Evolutionary conservation across 2,888 invertebrate genomes (phyloP).

Genomic region (Andricus quercusramuli): DNA sequence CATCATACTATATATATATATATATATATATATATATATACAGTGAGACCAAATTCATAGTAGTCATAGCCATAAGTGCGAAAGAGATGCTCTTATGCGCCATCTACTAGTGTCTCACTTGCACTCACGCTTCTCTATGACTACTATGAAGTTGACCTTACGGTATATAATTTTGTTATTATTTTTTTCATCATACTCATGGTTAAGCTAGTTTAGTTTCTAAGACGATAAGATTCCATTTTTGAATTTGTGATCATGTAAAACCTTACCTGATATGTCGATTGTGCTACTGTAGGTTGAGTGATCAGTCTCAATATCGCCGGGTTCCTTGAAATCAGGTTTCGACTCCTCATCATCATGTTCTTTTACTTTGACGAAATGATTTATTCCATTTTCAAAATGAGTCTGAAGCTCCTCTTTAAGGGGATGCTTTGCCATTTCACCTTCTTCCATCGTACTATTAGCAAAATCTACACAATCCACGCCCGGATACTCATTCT

Average conservation of each 20-base stretch:
- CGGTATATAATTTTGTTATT: too few relatives aligned
- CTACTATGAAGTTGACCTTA: too few relatives aligned
- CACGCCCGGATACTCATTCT: slow-evolving; percentile 25
- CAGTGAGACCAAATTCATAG: too few relatives aligned
- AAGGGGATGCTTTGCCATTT: neutral
- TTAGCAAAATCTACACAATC: slow-evolving; percentile 43
- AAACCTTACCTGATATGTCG: slow-evolving; percentile 54
- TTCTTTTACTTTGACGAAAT: neutral
- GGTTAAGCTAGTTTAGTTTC: too few relatives aligned
- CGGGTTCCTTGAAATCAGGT: slow-evolving; percentile 43
- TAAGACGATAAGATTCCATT: too few relatives aligned
- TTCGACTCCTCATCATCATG: neutral
- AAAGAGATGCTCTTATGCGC: too few relatives aligned
- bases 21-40: too few relatives aligned
- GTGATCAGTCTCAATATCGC: slow-evolving; percentile 54
- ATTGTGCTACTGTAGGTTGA: slow-evolving; percentile 61
- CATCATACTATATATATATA: too few relatives aligned
- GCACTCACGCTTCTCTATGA: too few relatives aligned
- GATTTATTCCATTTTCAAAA: neutral
- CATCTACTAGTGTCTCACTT: too few relatives aligned
- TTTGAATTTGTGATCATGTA: neutral
- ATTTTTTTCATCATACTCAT: too few relatives aligned
- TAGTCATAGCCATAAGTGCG: too few relatives aligned
- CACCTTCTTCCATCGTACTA: neutral
- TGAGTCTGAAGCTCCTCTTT: slow-evolving; percentile 2